Conservation (phyloP, 2,888 invertebrate species). For the Drosophila melanosoma region DNA sequence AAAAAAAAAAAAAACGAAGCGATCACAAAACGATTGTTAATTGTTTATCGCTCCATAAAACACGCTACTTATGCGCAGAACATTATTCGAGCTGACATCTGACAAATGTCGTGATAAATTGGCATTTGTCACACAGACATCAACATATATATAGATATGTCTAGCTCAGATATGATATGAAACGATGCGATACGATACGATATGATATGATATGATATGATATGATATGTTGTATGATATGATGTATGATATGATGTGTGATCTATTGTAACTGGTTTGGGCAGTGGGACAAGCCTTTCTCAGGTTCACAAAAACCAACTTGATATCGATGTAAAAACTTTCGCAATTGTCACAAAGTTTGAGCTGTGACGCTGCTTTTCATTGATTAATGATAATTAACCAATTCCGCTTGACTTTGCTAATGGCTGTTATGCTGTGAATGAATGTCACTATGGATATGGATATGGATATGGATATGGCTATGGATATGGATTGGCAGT, state of each 20-base stretch:
- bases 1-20: conserved; percentile 32
- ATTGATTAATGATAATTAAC: conserved; percentile 64
- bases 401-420: conserved; percentile 50
- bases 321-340: conserved; percentile 18
- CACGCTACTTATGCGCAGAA: conserved; percentile 29
- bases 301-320: conserved; percentile 8
- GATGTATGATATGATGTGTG: not conserved
- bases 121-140: conserved; percentile 12
- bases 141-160: not conserved
- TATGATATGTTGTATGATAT: conserved; percentile 4
- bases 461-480: not conserved
- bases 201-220: not conserved
- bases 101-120: conserved; percentile 48
- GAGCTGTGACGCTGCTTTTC: conserved; percentile 24
- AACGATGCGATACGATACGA: not conserved
- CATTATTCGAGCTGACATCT: conserved; percentile 19
- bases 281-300: conserved; percentile 43
- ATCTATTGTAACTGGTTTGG: conserved; percentile 35
- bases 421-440: conserved; percentile 48
- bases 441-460: conserved; percentile 15
- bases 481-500: conserved; percentile 28
- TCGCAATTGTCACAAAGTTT: conserved; percentile 48
- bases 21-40: conserved; percentile 37
- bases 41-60: conserved; percentile 35
- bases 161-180: not conserved